Evolutionary conservation across 2,113 vertebrate genomes (phyloP), one percentile per base, ranked within the genome.

Genomic region (Ovis canadensis): DNA sequence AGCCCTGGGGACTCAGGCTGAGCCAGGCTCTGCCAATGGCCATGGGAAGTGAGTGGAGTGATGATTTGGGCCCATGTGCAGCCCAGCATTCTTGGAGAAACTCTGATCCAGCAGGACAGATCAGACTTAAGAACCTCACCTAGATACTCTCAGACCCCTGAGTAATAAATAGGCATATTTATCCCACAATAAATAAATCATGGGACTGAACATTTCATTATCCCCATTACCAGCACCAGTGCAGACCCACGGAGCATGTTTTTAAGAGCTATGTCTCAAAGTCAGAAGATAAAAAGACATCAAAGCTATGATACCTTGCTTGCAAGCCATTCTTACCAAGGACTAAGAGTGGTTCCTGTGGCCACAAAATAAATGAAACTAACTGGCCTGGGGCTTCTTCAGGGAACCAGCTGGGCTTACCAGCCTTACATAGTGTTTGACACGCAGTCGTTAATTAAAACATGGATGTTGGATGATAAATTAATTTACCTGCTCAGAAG

Each of bases 401-500:
- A 64, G 78, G 80, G 93, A 95, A 86, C 62, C 91, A 78, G 1
- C 19, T 60, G 64, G 55, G 88, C 80, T 94, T 90, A 84, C 43
- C 81, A 95, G 80, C 13, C 16, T 90, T 86, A 57, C 6, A 1
- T 33, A 23, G 80, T 82, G 36, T 91, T 91, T 89, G 36, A 87
- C 78, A 43, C 5, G 31, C 16, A 94, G n/a, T 91, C 21, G 11
- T 97, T 96, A 94, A 94, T 98, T 96, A 95, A 80, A 74, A 36
- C 85, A 84, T 64, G 48, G 36, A 64, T 84, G 36, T 80, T 96
- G 36, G 43, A 13, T 83, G 82, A 92, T 84, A 81, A 92, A 84
- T 97, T 83, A 95, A 84, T 94, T 90, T 60, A 88, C 29, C 85
- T 96, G 43, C 74, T 97, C 88, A 52, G 78, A 96, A 97, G 80